Evolutionary conservation across 2,888 invertebrate genomes (phyloP), one percentile per base, ranked within the genome.

Genomic region (Amaurobius ferox): DNA sequence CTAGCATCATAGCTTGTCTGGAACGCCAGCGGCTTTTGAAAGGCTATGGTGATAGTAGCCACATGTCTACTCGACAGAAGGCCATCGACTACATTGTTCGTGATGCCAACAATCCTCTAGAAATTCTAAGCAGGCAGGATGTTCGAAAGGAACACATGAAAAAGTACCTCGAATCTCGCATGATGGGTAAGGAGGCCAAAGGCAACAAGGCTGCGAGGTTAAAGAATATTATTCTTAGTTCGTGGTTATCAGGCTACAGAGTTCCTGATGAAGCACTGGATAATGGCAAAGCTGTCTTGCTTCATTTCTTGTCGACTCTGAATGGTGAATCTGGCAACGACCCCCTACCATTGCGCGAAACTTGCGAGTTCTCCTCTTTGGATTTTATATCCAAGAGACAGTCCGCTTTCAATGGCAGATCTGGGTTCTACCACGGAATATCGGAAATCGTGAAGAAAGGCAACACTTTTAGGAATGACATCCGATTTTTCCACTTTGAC

Each of bases 101-200:
- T 6, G 83, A 83, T 29, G 83, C 83, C 28, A 83, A 77, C 67
- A 83, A 83, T 29, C 83, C 83, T 6, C 23, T 83, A n/a, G 83
- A 83, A 35, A 83, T 83, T 6, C 61, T 83, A 1, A 83, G 83
- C 32, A 32, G 83, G 40, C 83, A 83, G 35, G 83, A 83, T 23
- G 83, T 83, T 16, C 44, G 83, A 6, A 83, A 83, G 26, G 83
- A 83, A 30, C 83, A 83, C 66, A 83, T 83, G 83, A 83, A 83
- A 39, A 83, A 83, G 55, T 83, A 83, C 55, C 66, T 83, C 9
- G 83, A 83, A 40, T 83, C 83, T n/a, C 71, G 83, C 3, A 83
- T 83, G 83, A 83, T 83, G 83, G 83, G 83, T 6, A 83, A 83
- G 2, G 83, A 83, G 32, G 83, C 83, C 1, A 83, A 83, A 30